Conservation (phyloP, 92 coral and sea anemone genomes). For the Zoanthus solanderi region DNA sequence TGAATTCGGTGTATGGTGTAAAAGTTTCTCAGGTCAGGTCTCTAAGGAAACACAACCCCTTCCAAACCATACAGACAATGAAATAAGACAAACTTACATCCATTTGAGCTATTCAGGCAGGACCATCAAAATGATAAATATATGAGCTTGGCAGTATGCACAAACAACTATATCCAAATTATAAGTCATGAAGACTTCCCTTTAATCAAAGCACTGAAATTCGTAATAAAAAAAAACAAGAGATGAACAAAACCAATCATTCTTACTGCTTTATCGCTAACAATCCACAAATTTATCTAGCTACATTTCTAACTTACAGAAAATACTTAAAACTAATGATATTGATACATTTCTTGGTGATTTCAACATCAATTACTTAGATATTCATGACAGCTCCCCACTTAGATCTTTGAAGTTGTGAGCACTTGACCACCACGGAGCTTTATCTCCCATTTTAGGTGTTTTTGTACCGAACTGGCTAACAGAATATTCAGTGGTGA, state of each 20-base stretch:
- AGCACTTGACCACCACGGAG: too few relatives aligned
- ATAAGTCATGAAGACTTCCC: conserved; percentile 22
- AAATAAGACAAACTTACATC: background rate
- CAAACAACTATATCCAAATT: background rate
- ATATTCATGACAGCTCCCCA: conserved; percentile 17
- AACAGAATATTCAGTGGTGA: too few relatives aligned
- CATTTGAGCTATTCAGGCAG: background rate
- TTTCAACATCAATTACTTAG: conserved; percentile 63
- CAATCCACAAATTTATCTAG: conserved; percentile 31
- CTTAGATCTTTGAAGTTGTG: conserved; percentile 9
- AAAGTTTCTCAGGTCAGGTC: too few relatives aligned
- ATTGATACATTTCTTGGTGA: conserved; percentile 56
- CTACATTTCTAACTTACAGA: conserved; percentile 18
- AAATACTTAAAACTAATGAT: conserved; percentile 45
- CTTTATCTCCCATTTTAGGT: too few relatives aligned
- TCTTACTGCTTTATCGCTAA: conserved; percentile 53
- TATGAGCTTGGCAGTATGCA: conserved; percentile 42
- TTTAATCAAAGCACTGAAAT: conserved; percentile 32
- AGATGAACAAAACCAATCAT: conserved; percentile 15
- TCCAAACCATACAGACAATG: background rate
- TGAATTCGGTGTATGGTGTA: too few relatives aligned
- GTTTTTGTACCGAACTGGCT: too few relatives aligned
- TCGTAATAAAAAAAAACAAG: background rate
- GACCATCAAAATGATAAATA: conserved; percentile 32
- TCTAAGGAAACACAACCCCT: background rate